Conservation (phyloP, 2,888 invertebrate species). For the Cetonia aurata region DNA sequence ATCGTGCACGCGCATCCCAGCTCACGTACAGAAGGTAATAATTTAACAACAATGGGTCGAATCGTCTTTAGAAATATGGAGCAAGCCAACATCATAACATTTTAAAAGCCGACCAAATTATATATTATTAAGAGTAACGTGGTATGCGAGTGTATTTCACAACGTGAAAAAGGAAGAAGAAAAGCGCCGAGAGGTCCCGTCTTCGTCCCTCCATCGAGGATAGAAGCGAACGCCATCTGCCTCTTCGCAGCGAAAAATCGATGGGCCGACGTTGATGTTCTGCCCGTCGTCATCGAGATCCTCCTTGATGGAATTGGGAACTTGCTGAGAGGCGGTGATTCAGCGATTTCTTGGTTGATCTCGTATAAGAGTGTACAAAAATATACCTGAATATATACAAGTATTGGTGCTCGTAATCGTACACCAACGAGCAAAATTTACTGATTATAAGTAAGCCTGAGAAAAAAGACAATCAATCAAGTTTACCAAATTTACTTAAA, state of each 20-base stretch:
- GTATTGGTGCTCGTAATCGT: too few species aligned
- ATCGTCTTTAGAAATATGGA: slow-evolving; percentile 59
- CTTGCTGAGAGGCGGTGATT: slow-evolving; percentile 48
- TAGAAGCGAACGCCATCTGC: slow-evolving; percentile 30
- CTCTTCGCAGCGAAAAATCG: slow-evolving; percentile 24
- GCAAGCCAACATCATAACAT: slow-evolving; percentile 61
- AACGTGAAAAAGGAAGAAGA: slow-evolving; percentile 5
- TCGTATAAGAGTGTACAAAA: not conserved
- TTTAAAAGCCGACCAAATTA: slow-evolving; percentile 61
- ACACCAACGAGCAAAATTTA: too few species aligned
- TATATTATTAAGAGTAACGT: slow-evolving; percentile 61
- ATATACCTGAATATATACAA: too few species aligned
- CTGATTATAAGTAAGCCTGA: too few species aligned
- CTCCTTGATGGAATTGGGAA: slow-evolving; percentile 21
- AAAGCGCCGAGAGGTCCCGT: not conserved
- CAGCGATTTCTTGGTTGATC: slow-evolving; percentile 44
- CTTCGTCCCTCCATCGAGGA: slow-evolving; percentile 1
- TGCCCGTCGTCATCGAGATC: slow-evolving; percentile 1
- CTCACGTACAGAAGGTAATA: slow-evolving; percentile 52
- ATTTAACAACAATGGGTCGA: slow-evolving; percentile 61
- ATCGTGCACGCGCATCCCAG: slow-evolving; percentile 47
- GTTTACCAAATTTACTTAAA: too few species aligned
- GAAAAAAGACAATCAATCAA: too few species aligned
- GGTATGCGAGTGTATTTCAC: slow-evolving; percentile 8
- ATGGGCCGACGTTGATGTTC: slow-evolving; percentile 13